phyloP scores from a whole-genome alignment of 2,113 vertebrate genomes.

The Hemicordylus capensis region DNA sequence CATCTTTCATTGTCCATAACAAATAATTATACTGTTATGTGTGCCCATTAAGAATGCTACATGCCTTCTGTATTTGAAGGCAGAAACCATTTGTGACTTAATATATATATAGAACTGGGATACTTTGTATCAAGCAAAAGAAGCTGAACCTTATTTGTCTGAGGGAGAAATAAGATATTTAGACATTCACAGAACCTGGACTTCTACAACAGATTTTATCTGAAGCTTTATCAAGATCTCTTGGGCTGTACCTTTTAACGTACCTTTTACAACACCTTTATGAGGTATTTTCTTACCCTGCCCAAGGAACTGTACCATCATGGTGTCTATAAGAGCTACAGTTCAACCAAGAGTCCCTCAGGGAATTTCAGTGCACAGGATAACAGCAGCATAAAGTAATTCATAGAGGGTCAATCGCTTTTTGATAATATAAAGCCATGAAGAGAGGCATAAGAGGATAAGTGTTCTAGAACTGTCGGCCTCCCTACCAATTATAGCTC shows the following conservation, averaged over 20 bases:
- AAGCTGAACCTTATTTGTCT: neutral
- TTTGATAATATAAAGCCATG: neutral
- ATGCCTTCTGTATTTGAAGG: slow-evolving; percentile 29
- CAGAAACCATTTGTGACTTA: too few relatives aligned
- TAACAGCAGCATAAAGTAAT: neutral
- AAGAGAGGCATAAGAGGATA: neutral
- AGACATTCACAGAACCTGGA: slow-evolving; percentile 46
- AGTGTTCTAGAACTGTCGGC: neutral
- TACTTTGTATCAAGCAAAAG: neutral
- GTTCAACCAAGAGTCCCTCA: neutral
- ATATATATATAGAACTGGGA: too few relatives aligned
- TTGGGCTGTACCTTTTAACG: slow-evolving; percentile 12
- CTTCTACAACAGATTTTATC: neutral
- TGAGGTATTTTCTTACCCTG: slow-evolving; percentile 1
- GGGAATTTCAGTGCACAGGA: neutral
- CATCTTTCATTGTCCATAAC: slow-evolving; percentile 23
- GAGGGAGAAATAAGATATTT: neutral
- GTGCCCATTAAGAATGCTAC: slow-evolving; percentile 35
- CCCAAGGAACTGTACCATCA: neutral
- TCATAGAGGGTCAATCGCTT: neutral
- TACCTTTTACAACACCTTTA: neutral
- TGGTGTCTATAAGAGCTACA: neutral
- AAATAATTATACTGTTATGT: slow-evolving; percentile 45
- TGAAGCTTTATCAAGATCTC: neutral
- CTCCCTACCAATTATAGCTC: neutral